Conservation (phyloP, 2,113 vertebrate genomes). For the Chloroceryle aenea region DNA sequence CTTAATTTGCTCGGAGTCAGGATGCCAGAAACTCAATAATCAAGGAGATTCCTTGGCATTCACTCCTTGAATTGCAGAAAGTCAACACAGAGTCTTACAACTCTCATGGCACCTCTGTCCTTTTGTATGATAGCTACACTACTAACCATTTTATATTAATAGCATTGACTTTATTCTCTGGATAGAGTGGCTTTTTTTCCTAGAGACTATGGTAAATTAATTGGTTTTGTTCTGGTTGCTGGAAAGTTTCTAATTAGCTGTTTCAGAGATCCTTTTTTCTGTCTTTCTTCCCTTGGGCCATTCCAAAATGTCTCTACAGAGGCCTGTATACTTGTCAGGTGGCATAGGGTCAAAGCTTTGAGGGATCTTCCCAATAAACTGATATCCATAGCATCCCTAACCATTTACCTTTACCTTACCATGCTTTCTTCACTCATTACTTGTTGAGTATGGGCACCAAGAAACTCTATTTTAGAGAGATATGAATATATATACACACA, state of each 20-base stretch:
- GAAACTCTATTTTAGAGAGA: background rate
- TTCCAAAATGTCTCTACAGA: background rate
- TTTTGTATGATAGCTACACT: background rate
- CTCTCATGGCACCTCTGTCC: background rate
- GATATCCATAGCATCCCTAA: background rate
- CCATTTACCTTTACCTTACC: background rate
- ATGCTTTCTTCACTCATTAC: background rate
- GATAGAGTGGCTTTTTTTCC: background rate
- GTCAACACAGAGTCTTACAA: background rate
- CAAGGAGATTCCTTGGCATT: background rate
- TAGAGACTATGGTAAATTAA: conserved; percentile 50
- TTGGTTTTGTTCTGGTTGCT: conserved; percentile 45
- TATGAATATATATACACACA: accelerated
- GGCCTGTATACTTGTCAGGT: background rate
- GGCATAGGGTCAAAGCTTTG: conserved; percentile 2
- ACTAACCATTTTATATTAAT: conserved; percentile 4
- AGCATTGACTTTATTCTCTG: conserved; percentile 22
- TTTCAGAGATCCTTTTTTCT: background rate
- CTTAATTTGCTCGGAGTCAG: background rate
- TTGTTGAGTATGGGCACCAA: background rate
- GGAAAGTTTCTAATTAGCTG: conserved; percentile 59
- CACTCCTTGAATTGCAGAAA: background rate
- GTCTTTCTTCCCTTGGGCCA: background rate
- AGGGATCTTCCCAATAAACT: background rate
- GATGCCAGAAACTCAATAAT: background rate